phyloP scores from a whole-genome alignment of 2,888 invertebrate species.

The Sipha maydis region DNA sequence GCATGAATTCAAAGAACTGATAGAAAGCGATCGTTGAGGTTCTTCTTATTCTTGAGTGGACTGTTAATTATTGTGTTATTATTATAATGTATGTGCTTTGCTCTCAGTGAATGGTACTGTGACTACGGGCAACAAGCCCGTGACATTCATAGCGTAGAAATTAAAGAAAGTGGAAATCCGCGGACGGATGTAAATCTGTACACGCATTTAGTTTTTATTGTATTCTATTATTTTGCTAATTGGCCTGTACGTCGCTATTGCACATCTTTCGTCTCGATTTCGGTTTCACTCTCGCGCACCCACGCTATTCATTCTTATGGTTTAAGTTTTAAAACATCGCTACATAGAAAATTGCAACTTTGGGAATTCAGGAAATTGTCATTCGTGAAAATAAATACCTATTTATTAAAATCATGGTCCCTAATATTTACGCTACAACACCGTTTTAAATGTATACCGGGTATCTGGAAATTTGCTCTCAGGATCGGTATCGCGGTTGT shows the following conservation, averaged over 20 bases:
- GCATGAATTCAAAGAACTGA: neutral
- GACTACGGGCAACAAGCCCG: constrained; percentile 6
- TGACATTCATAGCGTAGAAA: constrained; percentile 40
- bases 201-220: neutral
- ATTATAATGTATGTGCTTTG: neutral
- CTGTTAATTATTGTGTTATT: constrained; percentile 7
- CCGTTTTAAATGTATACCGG: too few species aligned
- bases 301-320: neutral
- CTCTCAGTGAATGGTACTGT: neutral
- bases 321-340: neutral
- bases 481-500: neutral
- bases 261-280: neutral
- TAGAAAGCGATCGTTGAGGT: constrained; percentile 28
- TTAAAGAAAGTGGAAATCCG: constrained; percentile 44
- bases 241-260: neutral
- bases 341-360: neutral
- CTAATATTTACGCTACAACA: too few species aligned
- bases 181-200: constrained; percentile 2
- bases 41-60: neutral
- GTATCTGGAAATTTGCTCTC: too few species aligned
- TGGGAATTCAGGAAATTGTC: neutral
- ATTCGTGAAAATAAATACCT: neutral
- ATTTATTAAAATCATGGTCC: too few species aligned
- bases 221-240: constrained; percentile 13
- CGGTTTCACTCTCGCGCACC: neutral